Evolutionary conservation across 2,888 invertebrate species (phyloP).

Genomic region (Ophion obscuratus): DNA sequence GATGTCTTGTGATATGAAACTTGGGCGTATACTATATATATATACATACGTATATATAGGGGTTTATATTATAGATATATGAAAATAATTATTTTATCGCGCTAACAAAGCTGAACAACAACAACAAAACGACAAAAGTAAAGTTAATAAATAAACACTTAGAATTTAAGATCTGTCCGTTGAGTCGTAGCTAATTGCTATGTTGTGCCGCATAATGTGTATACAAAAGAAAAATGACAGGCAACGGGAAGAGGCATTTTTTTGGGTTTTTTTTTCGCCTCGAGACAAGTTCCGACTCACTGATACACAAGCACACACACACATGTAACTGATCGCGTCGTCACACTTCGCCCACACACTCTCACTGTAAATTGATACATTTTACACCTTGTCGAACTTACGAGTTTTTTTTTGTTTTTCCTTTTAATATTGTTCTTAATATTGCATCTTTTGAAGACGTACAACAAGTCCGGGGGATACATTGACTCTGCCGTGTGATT

Average conservation of each 20-base stretch:
- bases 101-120: constrained; percentile 58
- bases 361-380: constrained; percentile 17
- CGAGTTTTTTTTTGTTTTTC: not conserved
- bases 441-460: constrained; percentile 6
- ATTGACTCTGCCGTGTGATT: constrained; percentile 38
- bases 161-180: constrained; percentile 55
- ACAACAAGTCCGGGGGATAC: constrained; percentile 61
- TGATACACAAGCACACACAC: constrained; percentile 22
- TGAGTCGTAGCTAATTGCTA: constrained; percentile 59
- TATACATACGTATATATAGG: constrained; percentile 9
- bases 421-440: not conserved
- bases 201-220: constrained; percentile 50
- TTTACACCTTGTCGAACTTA: constrained; percentile 2
- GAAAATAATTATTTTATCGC: constrained; percentile 70
- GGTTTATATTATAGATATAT: constrained; percentile 67
- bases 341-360: not conserved
- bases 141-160: constrained; percentile 25
- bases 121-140: constrained; percentile 25
- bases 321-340: not conserved
- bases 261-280: constrained; percentile 52
- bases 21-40: constrained; percentile 71
- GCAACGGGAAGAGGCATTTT: constrained; percentile 62
- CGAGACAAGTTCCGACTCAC: constrained; percentile 11
- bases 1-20: constrained; percentile 76
- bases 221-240: constrained; percentile 20